These are phyloP conservation scores for Acridotheres tristis DNA, from an alignment of 2,797 vertebrate genomes.

Conservation along the genomic window DNA sequence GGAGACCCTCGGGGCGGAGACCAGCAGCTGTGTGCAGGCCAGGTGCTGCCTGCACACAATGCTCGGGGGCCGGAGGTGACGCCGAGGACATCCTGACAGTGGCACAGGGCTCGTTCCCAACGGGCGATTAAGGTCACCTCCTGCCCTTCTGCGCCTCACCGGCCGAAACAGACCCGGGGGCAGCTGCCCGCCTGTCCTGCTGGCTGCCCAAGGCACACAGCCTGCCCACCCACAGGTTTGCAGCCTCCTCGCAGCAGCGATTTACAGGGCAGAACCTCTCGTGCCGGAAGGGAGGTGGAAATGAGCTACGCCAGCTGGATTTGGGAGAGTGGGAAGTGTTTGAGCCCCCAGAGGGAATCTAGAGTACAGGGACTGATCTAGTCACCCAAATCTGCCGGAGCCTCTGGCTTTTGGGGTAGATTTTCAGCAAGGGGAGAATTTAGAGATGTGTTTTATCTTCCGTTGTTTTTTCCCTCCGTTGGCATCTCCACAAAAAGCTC, in stretches of 20 bases:
- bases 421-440: not conserved
- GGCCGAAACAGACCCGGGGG: not conserved
- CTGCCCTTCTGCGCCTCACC: accelerated
- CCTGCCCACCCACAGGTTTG: not conserved
- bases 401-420: not conserved
- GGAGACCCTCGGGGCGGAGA: not conserved
- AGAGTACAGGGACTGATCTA: accelerated
- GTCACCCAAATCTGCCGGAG: not conserved
- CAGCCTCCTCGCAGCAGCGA: not conserved
- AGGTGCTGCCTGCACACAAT: not conserved
- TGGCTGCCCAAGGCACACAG: not conserved
- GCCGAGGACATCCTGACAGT: not conserved
- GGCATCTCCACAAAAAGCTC: not conserved
- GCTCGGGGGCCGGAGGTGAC: not conserved
- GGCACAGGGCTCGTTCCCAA: not conserved
- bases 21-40: not conserved
- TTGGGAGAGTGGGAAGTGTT: accelerated
- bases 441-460: not conserved
- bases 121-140: not conserved
- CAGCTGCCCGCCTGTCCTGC: not conserved
- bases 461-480: accelerated
- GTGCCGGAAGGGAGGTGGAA: not conserved
- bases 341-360: not conserved
- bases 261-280: not conserved
- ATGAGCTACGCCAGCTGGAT: not conserved